Conservation (phyloP, 2,888 invertebrate species). For the Blastobasis lacticolella region DNA sequence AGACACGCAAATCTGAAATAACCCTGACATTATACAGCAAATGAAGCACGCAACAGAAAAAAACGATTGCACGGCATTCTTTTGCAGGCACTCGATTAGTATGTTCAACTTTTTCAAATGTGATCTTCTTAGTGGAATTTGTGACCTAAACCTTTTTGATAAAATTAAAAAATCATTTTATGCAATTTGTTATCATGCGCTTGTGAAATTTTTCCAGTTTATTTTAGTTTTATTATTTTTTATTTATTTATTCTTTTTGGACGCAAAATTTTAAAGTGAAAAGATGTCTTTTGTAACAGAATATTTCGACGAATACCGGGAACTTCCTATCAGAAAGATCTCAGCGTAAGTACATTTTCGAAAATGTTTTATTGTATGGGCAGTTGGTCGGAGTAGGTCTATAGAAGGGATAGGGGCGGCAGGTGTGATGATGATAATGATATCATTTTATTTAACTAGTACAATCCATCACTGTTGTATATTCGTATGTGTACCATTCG, state of each 20-base stretch:
- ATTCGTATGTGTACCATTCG: too few relatives aligned
- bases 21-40: slow-evolving; percentile 44
- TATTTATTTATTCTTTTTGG: not conserved
- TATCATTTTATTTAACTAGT: not conserved
- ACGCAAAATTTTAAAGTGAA: slow-evolving; percentile 16
- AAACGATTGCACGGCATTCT: slow-evolving; percentile 19
- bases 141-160: not conserved
- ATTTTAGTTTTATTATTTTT: not conserved
- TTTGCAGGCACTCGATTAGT: slow-evolving; percentile 5
- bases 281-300: slow-evolving; percentile 66
- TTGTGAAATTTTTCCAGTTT: not conserved
- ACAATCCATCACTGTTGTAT: not conserved
- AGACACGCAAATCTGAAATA: slow-evolving; percentile 62
- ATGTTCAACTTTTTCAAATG: not conserved
- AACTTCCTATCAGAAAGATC: slow-evolving; percentile 55
- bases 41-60: slow-evolving; percentile 34
- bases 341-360: slow-evolving; percentile 36
- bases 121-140: not conserved
- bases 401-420: not conserved
- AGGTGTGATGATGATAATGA: not conserved
- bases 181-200: not conserved
- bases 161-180: not conserved
- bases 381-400: not conserved
- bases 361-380: not conserved
- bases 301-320: slow-evolving; percentile 61